Percentiles rank a stretch among this genome's conserved stretches.
These are phyloP conservation scores for Chrysolina haemoptera DNA, from an alignment of 2,888 invertebrate species.

Conservation along the genomic window DNA sequence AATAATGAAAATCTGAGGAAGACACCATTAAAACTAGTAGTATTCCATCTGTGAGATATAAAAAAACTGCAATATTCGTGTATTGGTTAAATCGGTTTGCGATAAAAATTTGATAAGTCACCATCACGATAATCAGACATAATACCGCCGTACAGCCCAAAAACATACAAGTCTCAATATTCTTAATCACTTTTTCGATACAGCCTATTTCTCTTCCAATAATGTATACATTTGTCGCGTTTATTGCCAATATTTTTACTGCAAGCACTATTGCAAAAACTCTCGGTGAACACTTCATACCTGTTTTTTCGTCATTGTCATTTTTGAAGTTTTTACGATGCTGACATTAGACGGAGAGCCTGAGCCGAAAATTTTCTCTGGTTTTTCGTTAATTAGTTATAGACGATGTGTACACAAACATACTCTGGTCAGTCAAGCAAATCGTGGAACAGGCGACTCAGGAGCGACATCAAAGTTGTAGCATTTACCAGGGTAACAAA, in stretches of 20 bases:
- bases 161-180: conserved; percentile 7
- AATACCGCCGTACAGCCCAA: conserved; percentile 26
- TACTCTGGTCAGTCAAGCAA: no score
- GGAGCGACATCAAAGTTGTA: no score
- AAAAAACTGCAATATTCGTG: conserved; percentile 26
- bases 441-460: no score
- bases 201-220: conserved; percentile 26
- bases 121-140: conserved; percentile 27
- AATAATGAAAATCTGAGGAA: conserved; percentile 26
- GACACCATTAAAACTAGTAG: conserved; percentile 30
- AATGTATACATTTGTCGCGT: conserved; percentile 17
- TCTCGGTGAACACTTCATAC: conserved; percentile 16
- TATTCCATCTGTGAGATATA: conserved; percentile 27
- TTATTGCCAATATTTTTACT: conserved; percentile 18
- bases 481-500: no score
- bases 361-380: no score
- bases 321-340: not conserved
- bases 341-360: not conserved
- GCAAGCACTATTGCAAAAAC: conserved; percentile 25
- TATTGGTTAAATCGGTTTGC: conserved; percentile 26
- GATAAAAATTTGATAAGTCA: conserved; percentile 29
- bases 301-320: conserved; percentile 1
- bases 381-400: no score
- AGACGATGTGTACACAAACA: no score
- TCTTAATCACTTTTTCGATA: not conserved